Conservation (phyloP, 2,797 vertebrate species). For the Urocyon cinereoargenteus region DNA sequence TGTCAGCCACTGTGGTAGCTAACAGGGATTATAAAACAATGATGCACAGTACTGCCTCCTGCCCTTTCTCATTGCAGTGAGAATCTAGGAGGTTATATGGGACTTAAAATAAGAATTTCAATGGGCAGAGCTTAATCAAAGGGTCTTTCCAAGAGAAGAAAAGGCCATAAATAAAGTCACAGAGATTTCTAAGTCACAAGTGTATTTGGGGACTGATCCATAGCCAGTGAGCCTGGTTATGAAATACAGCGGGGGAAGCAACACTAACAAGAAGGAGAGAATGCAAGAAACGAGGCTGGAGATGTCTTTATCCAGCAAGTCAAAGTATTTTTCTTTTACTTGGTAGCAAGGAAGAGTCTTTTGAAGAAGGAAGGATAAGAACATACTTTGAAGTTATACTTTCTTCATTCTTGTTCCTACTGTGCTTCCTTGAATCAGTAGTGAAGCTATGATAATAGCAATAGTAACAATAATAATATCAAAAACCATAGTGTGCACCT, state of each 20-base stretch:
- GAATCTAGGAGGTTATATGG: not conserved
- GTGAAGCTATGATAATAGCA: not conserved
- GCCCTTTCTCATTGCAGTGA: not conserved
- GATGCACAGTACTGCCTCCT: too few species aligned
- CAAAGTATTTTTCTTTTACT: not conserved
- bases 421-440: conserved; percentile 3
- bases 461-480: not conserved
- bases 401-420: not conserved
- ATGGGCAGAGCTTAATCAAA: not conserved
- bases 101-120: conserved; percentile 18
- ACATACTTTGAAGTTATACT: not conserved
- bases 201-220: not conserved
- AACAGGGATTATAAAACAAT: not conserved
- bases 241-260: not conserved
- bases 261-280: too few species aligned
- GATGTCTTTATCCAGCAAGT: not conserved
- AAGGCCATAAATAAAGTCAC: not conserved
- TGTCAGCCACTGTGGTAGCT: not conserved
- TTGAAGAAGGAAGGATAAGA: not conserved
- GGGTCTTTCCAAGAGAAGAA: not conserved
- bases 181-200: not conserved
- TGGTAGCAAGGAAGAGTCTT: not conserved
- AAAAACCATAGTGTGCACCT: not conserved
- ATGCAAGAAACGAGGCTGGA: not conserved
- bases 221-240: not conserved